Evolutionary conservation across 1,140 invertebrate genomes (phyloP).

Genomic region (Melanaphis sacchari): DNA sequence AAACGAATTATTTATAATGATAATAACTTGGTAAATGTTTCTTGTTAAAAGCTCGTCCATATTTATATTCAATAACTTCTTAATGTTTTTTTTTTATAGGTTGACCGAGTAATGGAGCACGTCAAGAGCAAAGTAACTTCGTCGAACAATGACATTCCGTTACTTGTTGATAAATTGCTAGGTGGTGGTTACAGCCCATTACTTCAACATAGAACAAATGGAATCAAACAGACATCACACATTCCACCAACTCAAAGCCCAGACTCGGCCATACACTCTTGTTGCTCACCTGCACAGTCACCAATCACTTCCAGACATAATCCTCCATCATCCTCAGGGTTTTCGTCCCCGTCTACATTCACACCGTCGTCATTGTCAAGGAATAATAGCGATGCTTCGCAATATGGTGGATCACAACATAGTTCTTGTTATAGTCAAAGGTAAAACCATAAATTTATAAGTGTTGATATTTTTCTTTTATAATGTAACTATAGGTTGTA

Average conservation of each 20-base stretch:
- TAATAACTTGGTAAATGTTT: conserved; percentile 32
- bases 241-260: conserved; percentile 77
- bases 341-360: conserved; percentile 73
- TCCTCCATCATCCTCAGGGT: conserved; percentile 67
- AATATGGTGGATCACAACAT: conserved; percentile 69
- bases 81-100: conserved; percentile 56
- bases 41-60: background rate
- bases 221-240: conserved; percentile 59
- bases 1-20: conserved; percentile 41
- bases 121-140: conserved; percentile 60
- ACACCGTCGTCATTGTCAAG: conserved; percentile 80
- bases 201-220: conserved; percentile 59
- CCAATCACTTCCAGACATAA: conserved; percentile 81
- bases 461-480: background rate
- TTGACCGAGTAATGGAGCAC: conserved; percentile 61
- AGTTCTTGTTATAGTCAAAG: conserved; percentile 80
- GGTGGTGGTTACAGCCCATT: conserved; percentile 63
- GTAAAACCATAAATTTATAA: conserved; percentile 45
- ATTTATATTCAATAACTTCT: background rate
- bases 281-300: conserved; percentile 82
- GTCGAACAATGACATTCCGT: conserved; percentile 66
- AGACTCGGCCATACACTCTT: conserved; percentile 86
- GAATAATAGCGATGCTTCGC: conserved; percentile 89
- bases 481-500: background rate
- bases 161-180: conserved; percentile 71